phyloP scores from a whole-genome alignment of 2,113 vertebrate species.

The Shinisaurus crocodilurus region DNA sequence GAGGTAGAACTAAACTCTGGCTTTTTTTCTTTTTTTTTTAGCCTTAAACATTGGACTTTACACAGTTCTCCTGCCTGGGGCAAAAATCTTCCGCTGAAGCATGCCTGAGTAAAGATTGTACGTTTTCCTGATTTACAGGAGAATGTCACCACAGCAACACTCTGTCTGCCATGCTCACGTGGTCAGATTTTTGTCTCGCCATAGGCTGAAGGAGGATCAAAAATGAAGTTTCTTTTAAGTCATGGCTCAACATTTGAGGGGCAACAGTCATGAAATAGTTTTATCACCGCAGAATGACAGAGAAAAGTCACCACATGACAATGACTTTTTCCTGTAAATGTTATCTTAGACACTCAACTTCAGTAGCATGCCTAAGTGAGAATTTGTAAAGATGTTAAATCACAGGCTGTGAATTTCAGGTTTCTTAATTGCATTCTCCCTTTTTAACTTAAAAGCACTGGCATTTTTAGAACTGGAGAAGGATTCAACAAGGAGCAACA shows the following conservation, averaged over 20 bases:
- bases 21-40: not conserved
- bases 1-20: constrained; percentile 5
- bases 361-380: not conserved
- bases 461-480: not conserved
- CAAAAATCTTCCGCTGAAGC: not conserved
- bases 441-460: not conserved
- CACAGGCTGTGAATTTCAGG: not conserved
- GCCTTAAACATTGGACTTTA: not conserved
- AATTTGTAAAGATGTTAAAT: not conserved
- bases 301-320: not conserved
- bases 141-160: not conserved
- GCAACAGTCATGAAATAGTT: not conserved
- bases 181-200: not conserved
- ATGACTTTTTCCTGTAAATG: not conserved
- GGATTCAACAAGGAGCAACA: too few species aligned
- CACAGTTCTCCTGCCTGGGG: not conserved
- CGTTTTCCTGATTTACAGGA: not conserved
- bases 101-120: not conserved
- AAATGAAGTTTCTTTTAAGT: not conserved
- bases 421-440: not conserved
- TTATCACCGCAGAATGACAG: not conserved
- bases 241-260: not conserved
- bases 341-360: not conserved
- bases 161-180: not conserved
- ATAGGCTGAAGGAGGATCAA: not conserved